A percentile compares a stretch with the other conserved stretches of the same genome.
Conservation (phyloP, 2,888 invertebrate genomes). For the Rosalia funebris region DNA sequence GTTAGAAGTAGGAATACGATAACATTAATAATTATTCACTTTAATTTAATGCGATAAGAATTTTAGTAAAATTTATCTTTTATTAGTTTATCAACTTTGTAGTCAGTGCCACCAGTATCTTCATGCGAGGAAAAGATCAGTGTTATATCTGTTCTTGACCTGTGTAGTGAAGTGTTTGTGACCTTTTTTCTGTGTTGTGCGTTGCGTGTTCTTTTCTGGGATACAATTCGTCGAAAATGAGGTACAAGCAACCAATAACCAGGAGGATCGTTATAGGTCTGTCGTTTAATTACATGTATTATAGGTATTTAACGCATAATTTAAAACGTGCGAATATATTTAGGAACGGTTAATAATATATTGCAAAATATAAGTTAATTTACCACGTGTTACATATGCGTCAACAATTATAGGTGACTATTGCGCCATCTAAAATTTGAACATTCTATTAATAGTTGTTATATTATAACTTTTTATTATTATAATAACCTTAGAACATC, state of each 20-base stretch:
- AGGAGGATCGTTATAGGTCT: conserved; percentile 50
- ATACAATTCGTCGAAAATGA: conserved; percentile 42
- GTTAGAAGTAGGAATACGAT: conserved; percentile 31
- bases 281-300: too few species aligned
- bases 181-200: conserved; percentile 39
- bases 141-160: conserved; percentile 46
- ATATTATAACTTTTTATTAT: too few species aligned
- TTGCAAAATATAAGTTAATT: too few species aligned
- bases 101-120: conserved; percentile 46
- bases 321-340: too few species aligned
- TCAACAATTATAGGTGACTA: too few species aligned
- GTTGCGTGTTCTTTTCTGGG: conserved; percentile 28
- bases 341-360: too few species aligned
- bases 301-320: too few species aligned
- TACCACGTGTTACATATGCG: too few species aligned
- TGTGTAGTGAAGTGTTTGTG: conserved; percentile 41
- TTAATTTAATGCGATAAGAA: conserved; percentile 48
- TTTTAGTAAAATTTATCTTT: conserved; percentile 47
- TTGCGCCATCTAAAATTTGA: too few species aligned
- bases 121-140: conserved; percentile 34
- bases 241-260: conserved; percentile 53
- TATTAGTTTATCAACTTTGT: conserved; percentile 46
- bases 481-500: too few species aligned
- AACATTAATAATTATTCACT: conserved; percentile 22
- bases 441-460: too few species aligned